phyloP scores from a whole-genome alignment of 2,888 invertebrate genomes.

The Pachliopta kotzebuea region DNA sequence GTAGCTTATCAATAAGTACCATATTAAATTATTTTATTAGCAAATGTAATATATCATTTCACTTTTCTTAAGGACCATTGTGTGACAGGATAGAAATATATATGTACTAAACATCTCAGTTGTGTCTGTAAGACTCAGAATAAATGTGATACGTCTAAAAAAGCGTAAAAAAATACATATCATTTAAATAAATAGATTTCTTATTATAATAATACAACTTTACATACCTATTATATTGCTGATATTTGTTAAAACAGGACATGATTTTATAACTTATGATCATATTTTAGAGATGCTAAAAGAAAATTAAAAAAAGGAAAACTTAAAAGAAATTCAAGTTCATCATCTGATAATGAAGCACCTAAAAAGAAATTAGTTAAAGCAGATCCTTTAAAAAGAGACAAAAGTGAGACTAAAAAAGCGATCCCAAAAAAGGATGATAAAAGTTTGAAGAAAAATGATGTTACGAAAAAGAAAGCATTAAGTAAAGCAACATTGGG shows the following conservation, averaged over 20 bases:
- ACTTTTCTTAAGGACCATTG: no score
- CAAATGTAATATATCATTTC: no score
- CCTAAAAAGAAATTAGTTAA: conserved; percentile 78
- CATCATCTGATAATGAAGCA: conserved; percentile 83
- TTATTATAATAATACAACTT: no score
- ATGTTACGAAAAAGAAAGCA: conserved; percentile 59
- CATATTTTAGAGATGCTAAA: conserved; percentile 61
- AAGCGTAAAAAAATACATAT: no score
- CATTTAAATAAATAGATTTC: no score
- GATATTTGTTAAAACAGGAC: neutral
- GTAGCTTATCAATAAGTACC: no score
- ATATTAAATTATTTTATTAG: no score
- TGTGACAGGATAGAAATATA: no score
- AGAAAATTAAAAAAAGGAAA: conserved; percentile 78
- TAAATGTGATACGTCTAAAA: no score
- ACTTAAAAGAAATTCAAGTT: conserved; percentile 81
- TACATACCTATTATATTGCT: no score
- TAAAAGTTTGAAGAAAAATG: conserved; percentile 62
- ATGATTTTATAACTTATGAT: conserved; percentile 16
- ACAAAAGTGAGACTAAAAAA: conserved; percentile 73
- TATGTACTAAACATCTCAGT: no score
- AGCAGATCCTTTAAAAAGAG: conserved; percentile 61
- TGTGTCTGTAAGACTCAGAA: no score
- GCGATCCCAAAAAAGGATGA: conserved; percentile 66
- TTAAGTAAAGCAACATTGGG: conserved; percentile 58